phyloP scores from a whole-genome alignment of 2,797 vertebrate genomes.

The Clamator glandarius region DNA sequence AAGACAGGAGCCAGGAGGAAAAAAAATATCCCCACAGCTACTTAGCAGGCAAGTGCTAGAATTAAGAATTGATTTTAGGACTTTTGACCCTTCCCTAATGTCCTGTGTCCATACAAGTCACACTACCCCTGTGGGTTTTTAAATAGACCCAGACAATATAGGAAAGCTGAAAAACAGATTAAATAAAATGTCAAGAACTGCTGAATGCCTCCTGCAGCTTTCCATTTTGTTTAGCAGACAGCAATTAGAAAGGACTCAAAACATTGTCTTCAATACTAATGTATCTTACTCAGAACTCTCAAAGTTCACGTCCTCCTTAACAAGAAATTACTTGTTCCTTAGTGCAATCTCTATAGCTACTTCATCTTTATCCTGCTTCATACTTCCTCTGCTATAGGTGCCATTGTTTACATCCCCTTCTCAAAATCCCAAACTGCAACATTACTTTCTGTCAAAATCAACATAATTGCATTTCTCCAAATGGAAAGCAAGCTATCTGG shows the following conservation, averaged over 20 bases:
- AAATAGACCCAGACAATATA: not conserved
- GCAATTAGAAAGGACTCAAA: not conserved
- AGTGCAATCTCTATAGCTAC: not conserved
- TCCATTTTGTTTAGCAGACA: not conserved
- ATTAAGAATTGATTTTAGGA: not conserved
- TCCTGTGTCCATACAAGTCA: not conserved
- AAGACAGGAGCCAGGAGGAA: not conserved
- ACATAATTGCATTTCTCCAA: not conserved
- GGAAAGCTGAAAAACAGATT: not conserved
- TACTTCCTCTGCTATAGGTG: not conserved
- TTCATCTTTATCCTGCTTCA: not conserved
- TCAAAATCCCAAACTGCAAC: not conserved
- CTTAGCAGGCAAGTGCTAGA: not conserved
- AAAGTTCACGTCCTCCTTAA: not conserved
- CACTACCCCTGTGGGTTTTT: not conserved
- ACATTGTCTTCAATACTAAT: not conserved
- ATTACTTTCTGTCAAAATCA: not conserved
- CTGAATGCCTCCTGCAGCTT: not conserved
- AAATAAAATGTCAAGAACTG: not conserved
- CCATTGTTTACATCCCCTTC: not conserved
- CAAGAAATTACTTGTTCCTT: not conserved
- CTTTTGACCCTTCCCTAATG: not conserved
- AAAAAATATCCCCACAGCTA: not conserved
- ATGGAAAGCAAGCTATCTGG: not conserved
- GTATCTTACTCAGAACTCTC: not conserved